These are phyloP conservation scores for Atherinomorus stipes DNA, from an alignment of 2,113 vertebrate species.

Conservation along the genomic window DNA sequence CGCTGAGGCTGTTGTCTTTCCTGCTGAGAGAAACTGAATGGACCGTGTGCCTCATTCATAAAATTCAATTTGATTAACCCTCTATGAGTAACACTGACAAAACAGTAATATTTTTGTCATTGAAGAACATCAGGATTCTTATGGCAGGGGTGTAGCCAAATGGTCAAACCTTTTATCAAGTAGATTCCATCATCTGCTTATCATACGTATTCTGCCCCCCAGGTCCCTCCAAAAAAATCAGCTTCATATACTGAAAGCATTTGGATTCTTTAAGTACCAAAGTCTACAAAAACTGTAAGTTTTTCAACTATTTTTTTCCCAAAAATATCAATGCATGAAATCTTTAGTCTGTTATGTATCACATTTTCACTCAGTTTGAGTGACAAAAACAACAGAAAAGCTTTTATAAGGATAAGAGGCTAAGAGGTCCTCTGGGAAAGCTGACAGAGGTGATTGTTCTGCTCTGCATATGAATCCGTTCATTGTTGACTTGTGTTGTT, in stretches of 20 bases:
- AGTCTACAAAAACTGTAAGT: slow-evolving; percentile 93
- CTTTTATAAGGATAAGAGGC: not conserved
- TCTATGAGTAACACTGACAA: no score
- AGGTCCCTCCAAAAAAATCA: slow-evolving; percentile 92
- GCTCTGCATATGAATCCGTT: slow-evolving; percentile 14
- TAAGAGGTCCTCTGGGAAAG: slow-evolving; percentile 2
- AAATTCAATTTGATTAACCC: no score
- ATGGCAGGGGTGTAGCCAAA: no score
- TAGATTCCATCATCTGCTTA: no score
- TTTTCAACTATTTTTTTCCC: not conserved
- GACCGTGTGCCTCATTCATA: no score
- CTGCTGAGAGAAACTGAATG: no score
- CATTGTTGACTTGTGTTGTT: not conserved
- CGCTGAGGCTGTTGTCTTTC: no score
- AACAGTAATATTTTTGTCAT: no score
- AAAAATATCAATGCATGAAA: not conserved
- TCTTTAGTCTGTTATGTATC: not conserved
- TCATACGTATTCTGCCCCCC: slow-evolving; percentile 8
- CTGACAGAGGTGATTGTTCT: slow-evolving; percentile 23
- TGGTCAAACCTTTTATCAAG: no score
- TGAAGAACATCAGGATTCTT: no score
- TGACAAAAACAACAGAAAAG: slow-evolving; percentile 6
- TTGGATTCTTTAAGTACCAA: slow-evolving; percentile 88
- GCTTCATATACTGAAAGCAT: slow-evolving; percentile 86
- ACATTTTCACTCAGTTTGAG: not conserved